Evolutionary conservation across 2,888 invertebrate genomes (phyloP), one percentile per base, ranked within the genome.

Genomic region (Teleogryllus oceanicus): DNA sequence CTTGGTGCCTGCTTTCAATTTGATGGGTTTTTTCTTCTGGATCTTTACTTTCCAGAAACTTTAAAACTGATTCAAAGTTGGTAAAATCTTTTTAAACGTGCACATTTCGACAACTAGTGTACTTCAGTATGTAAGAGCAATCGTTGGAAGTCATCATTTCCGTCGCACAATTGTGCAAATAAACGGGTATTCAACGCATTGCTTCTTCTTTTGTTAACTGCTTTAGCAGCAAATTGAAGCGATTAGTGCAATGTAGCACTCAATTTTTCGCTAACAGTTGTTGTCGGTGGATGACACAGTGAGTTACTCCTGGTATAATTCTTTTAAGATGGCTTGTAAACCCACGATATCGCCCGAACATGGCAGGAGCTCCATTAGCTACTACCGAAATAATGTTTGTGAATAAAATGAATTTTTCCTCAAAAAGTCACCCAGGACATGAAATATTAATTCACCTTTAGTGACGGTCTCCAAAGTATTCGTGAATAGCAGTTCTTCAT

Each of bases 321-420:
- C 83, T 84, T 84, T 85, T 84, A 76, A 84, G 83, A 84, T 84
- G 83, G 80, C 83, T 84, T 84, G 85, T 83, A 84, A 85, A 85
- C 77, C 84, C 84, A 84, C 83, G 83, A 84, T 84, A 84, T 77
- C 84, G 84, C 81, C 84, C 84, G 80, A 84, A 82, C 83, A 85
- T 85, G 82, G 84, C 83, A 83, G 84, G 84, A 82, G 84, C 84
- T 83, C 84, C 84, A 84, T 85, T 84, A 83, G 84, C 84, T 81
- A 84, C 84, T 81, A 83, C 84, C 79, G 84, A 85, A 82, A 84
- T 83, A 82, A 84, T 83, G 82, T 85, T 85, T 82, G 80, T 51
- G 18, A 51, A 51, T 12, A 3, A 3, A 51, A 16, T 51, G 3
- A 2, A 16, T 51, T 51, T 51, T 51, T 18, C 51, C 12, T 51